Base-by-base conservation (phyloP, 92 coral and sea anemone species). In the Actinostola sp. region DNA sequence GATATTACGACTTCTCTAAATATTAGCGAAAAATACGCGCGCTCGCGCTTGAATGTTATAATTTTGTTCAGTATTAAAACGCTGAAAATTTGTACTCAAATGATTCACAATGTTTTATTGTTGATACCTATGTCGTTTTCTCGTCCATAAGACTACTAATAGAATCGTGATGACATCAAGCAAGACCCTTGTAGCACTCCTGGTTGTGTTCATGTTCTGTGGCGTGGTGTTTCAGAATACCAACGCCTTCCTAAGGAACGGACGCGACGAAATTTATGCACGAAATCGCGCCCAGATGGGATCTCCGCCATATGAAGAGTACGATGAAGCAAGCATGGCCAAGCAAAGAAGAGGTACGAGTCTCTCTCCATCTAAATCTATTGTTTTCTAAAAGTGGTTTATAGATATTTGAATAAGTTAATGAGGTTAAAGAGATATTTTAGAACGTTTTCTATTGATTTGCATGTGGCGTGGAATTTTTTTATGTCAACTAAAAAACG, bases 161-260 rank as follows among this genome's bases (percentile, higher is more conserved):
- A 36, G 42, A 36, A 36, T 36, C 0, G 51, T 13, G 33, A 75
- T 75, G 81, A 73, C 81, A 3, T 75, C 81, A 63, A 49, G 72
- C 60, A 63, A 66, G 38, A 63, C 81, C 34, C 25, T 75, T 26
- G 73, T 75, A 19, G 72, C 66, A 16, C 29, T 75, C 31, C 63
- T 75, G 1, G 72, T 70, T 52, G 66, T 75, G 20, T 63, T 75
- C 25, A 38, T 75, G 72, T 33, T 75, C 20, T 75, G 81, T 43
- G 72, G 81, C 17, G 63, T 75, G 36, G 67, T 75, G 0, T 57
- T 75, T 27, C 81, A 75, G 52, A 63, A 29, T 17, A 48, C 73
- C 1, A 70, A 75, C 65, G 81, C 81, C 33, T 75, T 75, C 42
- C 81, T 75, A 31, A 75, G 81, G 42, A 75, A 75, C 33, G 81